Percentiles rank a stretch among this genome's conserved stretches.
These are phyloP conservation scores for Xenopus petersii DNA, from an alignment of 2,797 vertebrate species.

Conservation along the genomic window DNA sequence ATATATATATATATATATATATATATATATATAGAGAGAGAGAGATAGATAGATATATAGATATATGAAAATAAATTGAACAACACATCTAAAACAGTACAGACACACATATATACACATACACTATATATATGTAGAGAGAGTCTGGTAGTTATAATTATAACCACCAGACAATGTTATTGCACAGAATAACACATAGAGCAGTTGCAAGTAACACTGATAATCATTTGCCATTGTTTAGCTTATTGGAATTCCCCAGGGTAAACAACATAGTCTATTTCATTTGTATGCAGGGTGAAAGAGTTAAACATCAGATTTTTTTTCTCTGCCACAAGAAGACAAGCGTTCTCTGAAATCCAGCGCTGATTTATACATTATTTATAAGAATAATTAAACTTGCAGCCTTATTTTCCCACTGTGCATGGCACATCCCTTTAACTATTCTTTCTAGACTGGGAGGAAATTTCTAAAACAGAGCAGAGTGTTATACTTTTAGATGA, in stretches of 20 bases:
- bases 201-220: too few species aligned
- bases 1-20: too few species aligned
- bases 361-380: slow-evolving; percentile 49
- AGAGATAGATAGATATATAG: too few species aligned
- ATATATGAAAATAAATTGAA: too few species aligned
- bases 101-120: too few species aligned
- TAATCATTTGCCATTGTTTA: too few species aligned
- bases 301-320: slow-evolving; percentile 46
- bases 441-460: slow-evolving; percentile 43
- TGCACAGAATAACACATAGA: too few species aligned
- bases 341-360: slow-evolving; percentile 46
- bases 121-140: too few species aligned
- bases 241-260: background rate
- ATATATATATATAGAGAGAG: too few species aligned
- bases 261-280: background rate
- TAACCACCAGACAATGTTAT: too few species aligned
- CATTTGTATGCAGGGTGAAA: slow-evolving; percentile 26
- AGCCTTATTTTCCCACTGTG: slow-evolving; percentile 47
- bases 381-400: slow-evolving; percentile 50
- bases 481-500: slow-evolving; percentile 21
- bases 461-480: slow-evolving; percentile 40
- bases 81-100: too few species aligned
- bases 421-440: slow-evolving; percentile 45
- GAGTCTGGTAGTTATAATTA: too few species aligned
- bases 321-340: slow-evolving; percentile 40